Base-by-base conservation (phyloP, 2,888 invertebrate genomes). In the Lissonota sp. region DNA sequence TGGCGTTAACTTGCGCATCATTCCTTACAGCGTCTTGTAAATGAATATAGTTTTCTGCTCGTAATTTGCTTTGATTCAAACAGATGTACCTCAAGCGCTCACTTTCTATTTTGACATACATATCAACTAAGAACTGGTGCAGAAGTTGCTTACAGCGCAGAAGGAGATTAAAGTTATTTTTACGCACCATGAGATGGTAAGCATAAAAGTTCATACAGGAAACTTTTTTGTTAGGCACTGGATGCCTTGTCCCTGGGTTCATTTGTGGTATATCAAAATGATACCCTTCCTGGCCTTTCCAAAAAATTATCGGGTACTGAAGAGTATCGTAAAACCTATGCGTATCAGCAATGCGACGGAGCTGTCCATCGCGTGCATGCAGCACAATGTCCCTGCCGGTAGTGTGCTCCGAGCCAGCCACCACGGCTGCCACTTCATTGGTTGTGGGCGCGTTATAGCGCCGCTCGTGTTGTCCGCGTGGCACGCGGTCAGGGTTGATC, bases 21-120 rank as follows among this genome's bases (percentile, higher is more conserved):
- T 8, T 8, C 3, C 16, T 8, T 16, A 53, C 6, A 1, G 63
- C 63, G 16, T 89, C 87, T 64, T 84, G 84, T 5, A 90, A 77
- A 83, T 86, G 86, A 72, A 91, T 89, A 80, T 88, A 92, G 6
- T 91, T 83, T 83, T 91, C 86, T 40, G 86, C 57, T 62, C 90
- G 86, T 42, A 91, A 78, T 80, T 90, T 86, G n/a, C 60, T 39
- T 83, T 91, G 88, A 75, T 91, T 91, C 12, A 82, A 85, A 55
- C 88, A 72, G 12, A 92, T 84, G 82, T 78, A 92, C 64, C 58
- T 53, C 40, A 92, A 75, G 49, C 90, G 87, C 86, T 92, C 91
- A 5, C 84, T 88, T 82, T 92, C 91, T 8, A 92, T 87, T 87
- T 92, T 92, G 1, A 83, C 91, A 77, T 91, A 92, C 90, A 90